Evolutionary conservation across 2,888 invertebrate genomes (phyloP), one percentile per base, ranked within the genome.

Genomic region (Eupeodes luniger): DNA sequence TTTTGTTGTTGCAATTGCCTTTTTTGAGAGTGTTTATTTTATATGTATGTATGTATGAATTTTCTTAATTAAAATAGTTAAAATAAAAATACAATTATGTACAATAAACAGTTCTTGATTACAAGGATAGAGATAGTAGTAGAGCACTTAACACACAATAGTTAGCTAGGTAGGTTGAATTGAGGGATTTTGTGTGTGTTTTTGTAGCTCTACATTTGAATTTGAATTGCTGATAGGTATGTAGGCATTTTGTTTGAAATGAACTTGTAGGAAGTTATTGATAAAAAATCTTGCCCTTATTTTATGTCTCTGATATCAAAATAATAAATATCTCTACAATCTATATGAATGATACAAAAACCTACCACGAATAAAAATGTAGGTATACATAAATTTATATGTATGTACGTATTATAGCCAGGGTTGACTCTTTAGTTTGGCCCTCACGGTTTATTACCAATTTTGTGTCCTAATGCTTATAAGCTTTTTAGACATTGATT

Each of bases 41-140:
- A 7, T 19, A 19, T 19, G 19, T 27, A 27, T 2, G 2, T 27
- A 27, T 27, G 27, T 27, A 27, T 27, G 27, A 10, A n/a, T n/a
- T 12, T 53, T 40, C 40, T 66, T 66, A 66, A 69, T 69, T 69
- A 69, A 69, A 87, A 81, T 83, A 83, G 87, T 83, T 76, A 64
- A 61, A 72, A 64, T 57, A 74, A 57, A 34, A 69, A 66, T 78
- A 79, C 67, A 85, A 81, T 59, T 74, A 59, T 59, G 59, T 59
- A 55, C 62, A 69, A 49, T 61, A 69, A 72, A 76, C 79, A 87
- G 77, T 67, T 77, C 66, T 76, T 72, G 47, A 57, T 74, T 77
- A 74, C 87, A 81, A 87, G 87, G 87, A 55, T 87, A 80, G 66
- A 67, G 81, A 85, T 74, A 81, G 74, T 76, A 44, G 49, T 59